Evolutionary conservation across 2,888 invertebrate species (phyloP).

Genomic region (Platycheirus rosarum): DNA sequence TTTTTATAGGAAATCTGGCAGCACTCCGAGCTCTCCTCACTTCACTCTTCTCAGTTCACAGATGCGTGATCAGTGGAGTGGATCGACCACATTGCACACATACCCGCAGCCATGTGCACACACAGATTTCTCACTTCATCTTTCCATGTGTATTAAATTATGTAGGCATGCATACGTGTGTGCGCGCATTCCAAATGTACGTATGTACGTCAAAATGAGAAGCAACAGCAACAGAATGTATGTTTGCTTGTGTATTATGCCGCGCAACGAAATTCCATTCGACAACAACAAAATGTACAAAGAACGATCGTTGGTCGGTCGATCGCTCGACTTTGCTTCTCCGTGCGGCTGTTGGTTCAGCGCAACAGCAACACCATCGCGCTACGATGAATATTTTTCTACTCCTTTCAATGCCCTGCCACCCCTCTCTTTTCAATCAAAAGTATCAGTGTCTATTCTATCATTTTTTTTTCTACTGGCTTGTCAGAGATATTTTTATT

Average conservation of each 20-base stretch:
- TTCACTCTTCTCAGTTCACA: conserved; percentile 4
- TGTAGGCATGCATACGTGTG: conserved; percentile 2
- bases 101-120: conserved; percentile 34
- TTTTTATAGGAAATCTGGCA: conserved; percentile 51
- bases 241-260: conserved; percentile 45
- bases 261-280: conserved; percentile 76
- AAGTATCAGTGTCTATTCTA: conserved; percentile 68
- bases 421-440: conserved; percentile 21
- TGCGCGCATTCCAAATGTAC: conserved; percentile 72
- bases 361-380: conserved; percentile 48
- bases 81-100: conserved; percentile 72
- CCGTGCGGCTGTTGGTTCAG: conserved; percentile 42
- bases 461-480: conserved; percentile 62
- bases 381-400: conserved; percentile 52
- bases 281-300: conserved; percentile 76
- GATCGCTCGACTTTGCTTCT: conserved; percentile 26
- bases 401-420: conserved; percentile 27
- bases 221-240: conserved; percentile 45
- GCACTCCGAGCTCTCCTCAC: conserved; percentile 11
- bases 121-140: conserved; percentile 51
- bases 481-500: conserved; percentile 74
- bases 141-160: neutral
- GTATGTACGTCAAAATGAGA: conserved; percentile 65
- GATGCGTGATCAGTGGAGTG: conserved; percentile 56
- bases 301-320: conserved; percentile 45